phyloP scores from a whole-genome alignment of 2,888 invertebrate genomes.

The Tiliacea citrago region DNA sequence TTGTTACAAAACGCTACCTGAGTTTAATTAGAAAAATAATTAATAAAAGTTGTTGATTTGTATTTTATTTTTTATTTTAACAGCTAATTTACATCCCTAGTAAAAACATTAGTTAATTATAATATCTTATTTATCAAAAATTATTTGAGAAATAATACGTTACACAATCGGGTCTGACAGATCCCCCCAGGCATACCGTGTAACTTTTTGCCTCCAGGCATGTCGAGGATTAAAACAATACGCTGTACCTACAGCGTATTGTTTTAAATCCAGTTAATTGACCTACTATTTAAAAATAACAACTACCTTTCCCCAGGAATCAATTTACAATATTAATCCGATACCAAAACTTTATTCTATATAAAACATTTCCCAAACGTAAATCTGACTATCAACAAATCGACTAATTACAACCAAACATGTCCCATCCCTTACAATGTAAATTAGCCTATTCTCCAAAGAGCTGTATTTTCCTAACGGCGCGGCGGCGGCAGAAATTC shows the following conservation, averaged over 20 bases:
- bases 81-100: too few species aligned
- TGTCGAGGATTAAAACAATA: too few species aligned
- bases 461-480: constrained; percentile 53
- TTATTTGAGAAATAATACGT: too few species aligned
- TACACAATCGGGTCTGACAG: too few species aligned
- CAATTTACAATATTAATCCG: neutral
- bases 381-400: constrained; percentile 30
- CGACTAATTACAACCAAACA: constrained; percentile 44
- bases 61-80: too few species aligned
- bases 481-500: constrained; percentile 30
- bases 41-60: too few species aligned
- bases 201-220: too few species aligned
- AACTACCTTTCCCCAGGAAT: neutral
- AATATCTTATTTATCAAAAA: too few species aligned
- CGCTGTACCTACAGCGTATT: neutral
- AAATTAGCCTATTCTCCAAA: constrained; percentile 55
- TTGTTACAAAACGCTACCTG: too few species aligned
- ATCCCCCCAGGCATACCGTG: too few species aligned
- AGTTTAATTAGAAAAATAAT: too few species aligned
- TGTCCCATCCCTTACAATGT: constrained; percentile 51
- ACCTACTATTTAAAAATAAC: neutral
- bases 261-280: neutral
- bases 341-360: neutral
- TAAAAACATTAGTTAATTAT: too few species aligned
- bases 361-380: neutral